Percentiles rank a stretch among this genome's conserved stretches.
Conservation (phyloP, 2,888 invertebrate genomes). For the Ferdinandea cuprea region DNA sequence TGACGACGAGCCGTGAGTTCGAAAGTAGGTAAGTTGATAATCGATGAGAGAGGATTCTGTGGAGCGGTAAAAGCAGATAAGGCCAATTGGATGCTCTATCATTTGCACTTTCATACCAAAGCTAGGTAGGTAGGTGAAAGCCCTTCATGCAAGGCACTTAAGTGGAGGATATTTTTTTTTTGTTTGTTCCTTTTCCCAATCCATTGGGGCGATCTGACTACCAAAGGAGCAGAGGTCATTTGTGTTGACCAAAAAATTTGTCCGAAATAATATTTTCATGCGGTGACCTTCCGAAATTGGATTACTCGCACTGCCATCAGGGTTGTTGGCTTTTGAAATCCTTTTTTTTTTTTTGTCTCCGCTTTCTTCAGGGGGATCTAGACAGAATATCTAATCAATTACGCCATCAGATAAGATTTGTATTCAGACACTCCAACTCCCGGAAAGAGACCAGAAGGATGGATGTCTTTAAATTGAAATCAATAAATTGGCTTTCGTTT, state of each 20-base stretch:
- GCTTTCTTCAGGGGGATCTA: slow-evolving; percentile 22
- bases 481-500: slow-evolving; percentile 49
- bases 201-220: slow-evolving; percentile 15
- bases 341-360: slow-evolving; percentile 26
- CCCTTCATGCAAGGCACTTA: slow-evolving; percentile 66
- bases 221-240: slow-evolving; percentile 60
- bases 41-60: slow-evolving; percentile 51
- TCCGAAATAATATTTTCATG: slow-evolving; percentile 30
- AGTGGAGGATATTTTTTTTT: slow-evolving; percentile 4
- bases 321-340: slow-evolving; percentile 39
- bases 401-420: slow-evolving; percentile 69
- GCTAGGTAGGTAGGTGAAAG: slow-evolving; percentile 22
- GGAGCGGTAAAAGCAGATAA: slow-evolving; percentile 40
- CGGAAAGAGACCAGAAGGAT: slow-evolving; percentile 3
- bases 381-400: slow-evolving; percentile 70
- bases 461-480: slow-evolving; percentile 52
- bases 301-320: neutral
- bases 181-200: neutral
- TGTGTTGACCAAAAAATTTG: slow-evolving; percentile 33
- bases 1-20: neutral
- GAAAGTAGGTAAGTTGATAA: slow-evolving; percentile 48
- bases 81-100: slow-evolving; percentile 12
- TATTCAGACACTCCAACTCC: slow-evolving; percentile 49
- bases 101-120: slow-evolving; percentile 4
- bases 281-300: slow-evolving; percentile 30